Evolutionary conservation across 2,888 invertebrate genomes (phyloP), one percentile per base, ranked within the genome.

Genomic region (Emmelina monodactyla): DNA sequence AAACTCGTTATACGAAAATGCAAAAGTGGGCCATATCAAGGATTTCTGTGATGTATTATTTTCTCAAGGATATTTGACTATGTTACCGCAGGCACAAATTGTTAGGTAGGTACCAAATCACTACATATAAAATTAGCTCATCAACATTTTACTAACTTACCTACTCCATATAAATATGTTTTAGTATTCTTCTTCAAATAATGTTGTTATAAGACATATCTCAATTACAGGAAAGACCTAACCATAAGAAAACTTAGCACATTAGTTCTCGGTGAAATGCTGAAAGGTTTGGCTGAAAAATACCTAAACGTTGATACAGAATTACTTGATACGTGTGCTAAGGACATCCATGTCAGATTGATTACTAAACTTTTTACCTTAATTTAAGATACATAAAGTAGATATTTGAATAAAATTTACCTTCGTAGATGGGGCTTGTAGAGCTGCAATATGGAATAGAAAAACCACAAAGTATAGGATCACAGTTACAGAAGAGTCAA

Each of bases 321-420:
- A 2, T 46, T 49, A 2, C 43, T 34, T 7, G 51, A 48, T 3
- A 51, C 49, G 1, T 65, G 57, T 31, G 58, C 58, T 2, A 61
- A 57, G 32, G 68, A 71, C 39, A 75, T 76, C 37, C 65, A 73
- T 34, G 75, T 75, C 47, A 65, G 64, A n/a, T n/a, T n/a, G n/a
- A n/a, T n/a, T n/a, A n/a, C n/a, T n/a, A n/a, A n/a, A n/a, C n/a
- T n/a, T n/a, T n/a, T n/a, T n/a, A n/a, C n/a, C 28, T 6, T n/a
- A n/a, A 28, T 6, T 28, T 28, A 28, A 6, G n/a, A 19, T 19
- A 19, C 9, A 6, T 19, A 31, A 22, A 13, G 7, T 22, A 19
- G 11, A 31, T 7, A 16, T 32, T 5, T 10, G 11, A 31, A 29
- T 9, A 35, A 14, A 14, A 14, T 16, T 28, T 30, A 32, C 37